Base-by-base conservation (phyloP, 2,888 invertebrate genomes). In the Xestia c-nigrum region DNA sequence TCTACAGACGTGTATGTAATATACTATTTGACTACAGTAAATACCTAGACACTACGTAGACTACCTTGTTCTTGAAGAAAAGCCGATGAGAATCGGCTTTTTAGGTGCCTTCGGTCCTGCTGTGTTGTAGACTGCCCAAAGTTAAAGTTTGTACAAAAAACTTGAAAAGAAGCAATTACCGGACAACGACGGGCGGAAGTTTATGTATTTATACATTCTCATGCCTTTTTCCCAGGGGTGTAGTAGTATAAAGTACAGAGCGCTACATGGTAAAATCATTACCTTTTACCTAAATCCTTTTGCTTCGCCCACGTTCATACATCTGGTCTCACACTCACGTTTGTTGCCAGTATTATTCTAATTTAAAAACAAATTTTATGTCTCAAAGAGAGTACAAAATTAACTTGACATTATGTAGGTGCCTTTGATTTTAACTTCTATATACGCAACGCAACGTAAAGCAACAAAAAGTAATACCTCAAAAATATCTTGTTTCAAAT, bases 401-500 rank as follows among this genome's bases (percentile, higher is more conserved):
- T 21, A 52, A 52, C 3, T 67, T 12, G 24, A 40, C 5, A 52
- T 16, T 21, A 5, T 40, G 40, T 24, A 43, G 3, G 16, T 3
- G 16, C 52, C 21, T 72, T 72, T 52, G 12, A 46, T 47, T 47
- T 47, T 10, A 47, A 19, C n/a, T 43, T 21, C 24, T 61, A 16
- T 31, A 12, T 50, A 31, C 19, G 3, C 9, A 50, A 12, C n/a
- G 38, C 10, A 46, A 55, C 21, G 3, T 9, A 50, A 12, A n/a
- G 38, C 10, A 46, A 55, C 21, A 57, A 50, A 55, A 50, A 40
- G 24, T 47, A 21, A 59, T 24, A 47, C 19, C 31, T 31, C 9
- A 16, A 1, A 9, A 50, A 74, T 52, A 73, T 55, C 38, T 46
- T 66, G 43, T 43, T 46, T 38, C 43, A 61, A 77, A 59, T 61